These are phyloP conservation scores for Drosophila asahinai DNA, from an alignment of 1,140 invertebrate species.

Conservation along the genomic window DNA sequence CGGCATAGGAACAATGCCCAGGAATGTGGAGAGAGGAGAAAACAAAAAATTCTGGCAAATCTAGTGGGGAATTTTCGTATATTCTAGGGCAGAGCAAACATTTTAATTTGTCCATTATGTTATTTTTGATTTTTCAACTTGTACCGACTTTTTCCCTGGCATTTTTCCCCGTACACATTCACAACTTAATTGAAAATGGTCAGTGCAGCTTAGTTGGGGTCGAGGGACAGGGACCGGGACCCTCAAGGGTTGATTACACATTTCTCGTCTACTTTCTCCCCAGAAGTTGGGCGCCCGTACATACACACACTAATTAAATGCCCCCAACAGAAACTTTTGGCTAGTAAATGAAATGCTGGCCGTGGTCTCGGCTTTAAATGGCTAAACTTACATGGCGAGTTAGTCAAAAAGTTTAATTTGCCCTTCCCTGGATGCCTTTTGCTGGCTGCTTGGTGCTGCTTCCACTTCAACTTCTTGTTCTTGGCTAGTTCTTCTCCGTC, in stretches of 20 bases:
- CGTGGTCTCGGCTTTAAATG: conserved; percentile 65
- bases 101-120: conserved; percentile 75
- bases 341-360: conserved; percentile 68
- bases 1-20: conserved; percentile 19
- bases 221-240: not conserved
- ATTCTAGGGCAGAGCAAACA: conserved; percentile 46
- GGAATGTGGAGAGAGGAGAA: conserved; percentile 15
- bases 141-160: conserved; percentile 7
- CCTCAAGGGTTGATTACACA: conserved; percentile 59
- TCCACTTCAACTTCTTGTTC: conserved; percentile 27
- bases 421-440: conserved; percentile 5
- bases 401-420: conserved; percentile 77
- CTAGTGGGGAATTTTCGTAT: conserved; percentile 62
- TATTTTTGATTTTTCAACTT: conserved; percentile 77
- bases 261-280: conserved; percentile 34
- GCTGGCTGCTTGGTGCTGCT: conserved; percentile 1
- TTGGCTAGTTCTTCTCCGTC: conserved; percentile 14
- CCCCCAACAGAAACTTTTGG: conserved; percentile 56
- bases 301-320: conserved; percentile 64
- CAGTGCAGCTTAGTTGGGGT: conserved; percentile 24
- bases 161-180: conserved; percentile 28
- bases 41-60: conserved; percentile 44
- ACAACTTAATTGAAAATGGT: conserved; percentile 71
- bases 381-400: conserved; percentile 67
- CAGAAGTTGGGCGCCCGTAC: conserved; percentile 18